Conservation (phyloP, 2,888 invertebrate species). For the Apeira syringaria region DNA sequence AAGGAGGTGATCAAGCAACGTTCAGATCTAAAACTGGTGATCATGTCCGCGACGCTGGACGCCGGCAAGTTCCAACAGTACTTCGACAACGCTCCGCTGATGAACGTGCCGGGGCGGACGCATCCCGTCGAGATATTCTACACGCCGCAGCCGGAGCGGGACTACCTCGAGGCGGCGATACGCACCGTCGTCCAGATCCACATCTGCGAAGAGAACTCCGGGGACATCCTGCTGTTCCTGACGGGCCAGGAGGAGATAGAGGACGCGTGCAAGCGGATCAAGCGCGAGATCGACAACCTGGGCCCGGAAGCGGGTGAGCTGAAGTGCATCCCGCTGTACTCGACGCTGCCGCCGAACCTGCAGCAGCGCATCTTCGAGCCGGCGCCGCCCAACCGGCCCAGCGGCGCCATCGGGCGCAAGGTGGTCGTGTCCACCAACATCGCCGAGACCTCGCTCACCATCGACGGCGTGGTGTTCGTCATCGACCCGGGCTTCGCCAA, state of each 20-base stretch:
- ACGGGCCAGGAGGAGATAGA: slow-evolving; percentile 96
- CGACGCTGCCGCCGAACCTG: slow-evolving; percentile 97
- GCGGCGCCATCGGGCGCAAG: slow-evolving; percentile 94
- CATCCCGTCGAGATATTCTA: slow-evolving; percentile 93
- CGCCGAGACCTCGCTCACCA: slow-evolving; percentile 99
- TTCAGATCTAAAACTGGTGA: slow-evolving; percentile 96
- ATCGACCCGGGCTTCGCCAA: slow-evolving; percentile 99
- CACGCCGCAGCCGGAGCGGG: slow-evolving; percentile 98
- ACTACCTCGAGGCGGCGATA: slow-evolving; percentile 99
- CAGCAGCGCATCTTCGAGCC: slow-evolving; percentile 99
- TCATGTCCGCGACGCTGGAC: slow-evolving; percentile 99
- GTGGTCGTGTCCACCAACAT: slow-evolving; percentile 99
- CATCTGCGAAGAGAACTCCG: slow-evolving; percentile 96
- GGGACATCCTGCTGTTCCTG: slow-evolving; percentile 96
- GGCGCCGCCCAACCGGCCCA: slow-evolving; percentile 95
- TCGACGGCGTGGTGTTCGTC: slow-evolving; percentile 99
- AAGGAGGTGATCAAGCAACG: slow-evolving; percentile 98
- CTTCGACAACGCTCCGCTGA: slow-evolving; percentile 98
- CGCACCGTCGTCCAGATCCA: slow-evolving; percentile 98
- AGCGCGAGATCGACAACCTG: slow-evolving; percentile 96
- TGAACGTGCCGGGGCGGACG: slow-evolving; percentile 95
- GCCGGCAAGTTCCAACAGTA: slow-evolving; percentile 99
- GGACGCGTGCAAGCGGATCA: slow-evolving; percentile 98
- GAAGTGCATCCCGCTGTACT: slow-evolving; percentile 99
- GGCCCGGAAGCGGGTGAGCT: slow-evolving; percentile 98